Conservation (phyloP, 1,140 invertebrate genomes). For the Lepeophtheirus salmonis region DNA sequence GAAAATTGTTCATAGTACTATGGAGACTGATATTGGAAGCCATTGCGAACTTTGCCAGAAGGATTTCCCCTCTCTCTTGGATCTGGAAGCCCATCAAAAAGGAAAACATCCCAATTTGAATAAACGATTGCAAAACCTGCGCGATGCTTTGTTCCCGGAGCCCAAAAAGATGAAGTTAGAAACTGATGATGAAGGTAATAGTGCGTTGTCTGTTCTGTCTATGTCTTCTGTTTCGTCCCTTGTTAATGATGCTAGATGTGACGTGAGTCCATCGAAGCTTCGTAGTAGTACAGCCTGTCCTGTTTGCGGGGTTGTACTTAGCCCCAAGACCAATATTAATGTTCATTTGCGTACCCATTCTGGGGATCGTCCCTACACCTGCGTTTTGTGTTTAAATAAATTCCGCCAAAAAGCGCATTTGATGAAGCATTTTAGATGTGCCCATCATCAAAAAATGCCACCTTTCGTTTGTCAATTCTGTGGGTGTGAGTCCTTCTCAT, state of each 20-base stretch:
- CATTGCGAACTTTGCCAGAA: conserved; percentile 5
- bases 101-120: conserved; percentile 10
- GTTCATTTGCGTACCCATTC: conserved; percentile 81
- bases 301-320: conserved; percentile 10
- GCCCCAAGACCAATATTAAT: conserved; percentile 20
- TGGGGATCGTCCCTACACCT: conserved; percentile 91
- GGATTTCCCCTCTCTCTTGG: neutral
- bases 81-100: neutral
- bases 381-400: conserved; percentile 67
- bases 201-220: neutral
- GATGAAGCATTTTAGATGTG: conserved; percentile 50
- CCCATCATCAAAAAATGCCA: conserved; percentile 13
- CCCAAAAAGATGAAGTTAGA: neutral
- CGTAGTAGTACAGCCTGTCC: conserved; percentile 1
- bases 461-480: conserved; percentile 15
- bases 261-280: neutral
- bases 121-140: conserved; percentile 1
- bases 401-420: conserved; percentile 90
- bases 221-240: conserved; percentile 4
- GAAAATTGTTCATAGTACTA: neutral
- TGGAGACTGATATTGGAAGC: neutral
- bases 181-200: neutral
- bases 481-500: neutral
- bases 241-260: neutral
- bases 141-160: neutral